Percentiles rank a stretch among this genome's conserved stretches.
phyloP scores from a whole-genome alignment of 2,888 invertebrate species.

The Habroteleia sp. region DNA sequence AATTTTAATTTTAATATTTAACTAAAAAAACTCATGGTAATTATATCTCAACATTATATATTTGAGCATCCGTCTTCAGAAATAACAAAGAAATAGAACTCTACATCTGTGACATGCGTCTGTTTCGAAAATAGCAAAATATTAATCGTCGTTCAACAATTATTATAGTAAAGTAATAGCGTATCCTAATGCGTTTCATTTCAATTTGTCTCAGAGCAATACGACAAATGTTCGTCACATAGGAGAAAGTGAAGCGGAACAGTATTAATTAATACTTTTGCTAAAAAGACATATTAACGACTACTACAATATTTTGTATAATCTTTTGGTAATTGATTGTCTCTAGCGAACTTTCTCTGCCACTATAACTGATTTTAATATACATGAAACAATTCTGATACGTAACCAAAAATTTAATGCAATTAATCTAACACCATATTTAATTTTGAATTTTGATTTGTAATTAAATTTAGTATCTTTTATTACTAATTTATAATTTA shows the following conservation, averaged over 20 bases:
- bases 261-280: constrained; percentile 15
- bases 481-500: too few relatives aligned
- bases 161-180: constrained; percentile 18
- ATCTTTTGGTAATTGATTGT: not conserved
- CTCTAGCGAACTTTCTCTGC: too few relatives aligned
- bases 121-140: constrained; percentile 11
- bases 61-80: too few relatives aligned
- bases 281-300: not conserved
- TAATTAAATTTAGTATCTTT: too few relatives aligned
- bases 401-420: too few relatives aligned
- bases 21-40: too few relatives aligned
- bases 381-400: too few relatives aligned
- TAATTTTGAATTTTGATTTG: too few relatives aligned
- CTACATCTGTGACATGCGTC: constrained; percentile 42
- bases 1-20: too few relatives aligned
- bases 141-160: constrained; percentile 9
- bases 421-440: too few relatives aligned
- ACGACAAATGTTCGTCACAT: not conserved
- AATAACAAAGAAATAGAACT: constrained; percentile 30
- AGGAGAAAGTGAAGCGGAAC: constrained; percentile 14
- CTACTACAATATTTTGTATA: not conserved
- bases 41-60: too few relatives aligned
- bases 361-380: too few relatives aligned
- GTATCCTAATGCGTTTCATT: constrained; percentile 1
- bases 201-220: constrained; percentile 15